Evolutionary conservation across 2,113 vertebrate species (phyloP), one percentile per base, ranked within the genome.

Genomic region (Mesembrinibis cayennensis): DNA sequence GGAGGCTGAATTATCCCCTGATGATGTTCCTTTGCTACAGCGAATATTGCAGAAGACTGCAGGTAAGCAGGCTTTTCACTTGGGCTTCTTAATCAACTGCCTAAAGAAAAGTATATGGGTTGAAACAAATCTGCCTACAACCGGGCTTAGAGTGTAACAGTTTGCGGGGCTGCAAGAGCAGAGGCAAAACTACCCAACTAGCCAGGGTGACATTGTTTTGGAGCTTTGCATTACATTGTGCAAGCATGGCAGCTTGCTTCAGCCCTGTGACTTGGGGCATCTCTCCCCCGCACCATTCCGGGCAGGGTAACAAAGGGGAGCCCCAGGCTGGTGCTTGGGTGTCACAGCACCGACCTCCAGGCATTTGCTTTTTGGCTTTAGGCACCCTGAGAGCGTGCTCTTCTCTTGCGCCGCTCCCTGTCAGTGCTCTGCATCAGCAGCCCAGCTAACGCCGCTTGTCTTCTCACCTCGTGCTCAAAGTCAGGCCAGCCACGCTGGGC

Each of bases 341-440:
- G 18, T 53, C 56, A 27, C 0, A 0, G 23, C 3, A 14, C 22
- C 11, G 11, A 47, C 4, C 61, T 53, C 30, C 56, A 45, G 59
- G 29, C 0, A 2, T 30, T 70, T 50, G 38, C 4, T 9, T 21
- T 56, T 55, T 49, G 66, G 21, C 29, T 58, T 25, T 29, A 12
- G 10, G 34, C 32, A 17, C 25, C 9, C 26, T 58, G 15, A 18
- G 45, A 59, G 5, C 3, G 4, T 13, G 3, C 1, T 29, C 18
- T 42, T 10, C 4, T 12, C 40, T 26, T 44, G 11, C 4, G 2
- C 34, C 2, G 5, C 56, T 62, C 29, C 38, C 15, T 3, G 0
- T 8, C 4, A 0, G 5, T 10, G 29, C 38, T 62, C 22, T 13
- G 13, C 0, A 0, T 11, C 19, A 1, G 0, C 45, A 38, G 21